Evolutionary conservation across 2,888 invertebrate genomes (phyloP).

Genomic region (Drosophila quasianomalipes): DNA sequence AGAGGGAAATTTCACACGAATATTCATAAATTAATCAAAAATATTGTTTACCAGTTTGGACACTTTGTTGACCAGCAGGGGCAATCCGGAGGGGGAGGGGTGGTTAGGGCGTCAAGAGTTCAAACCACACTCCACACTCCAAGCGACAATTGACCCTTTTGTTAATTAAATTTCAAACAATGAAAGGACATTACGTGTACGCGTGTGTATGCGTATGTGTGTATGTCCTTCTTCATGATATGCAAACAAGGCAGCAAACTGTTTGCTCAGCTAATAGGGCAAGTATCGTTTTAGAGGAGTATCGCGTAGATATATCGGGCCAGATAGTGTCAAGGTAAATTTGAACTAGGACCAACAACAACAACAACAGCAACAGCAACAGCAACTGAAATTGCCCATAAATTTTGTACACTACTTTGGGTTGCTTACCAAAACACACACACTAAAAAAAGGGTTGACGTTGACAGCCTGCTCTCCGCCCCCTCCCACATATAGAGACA

Average conservation of each 20-base stretch:
- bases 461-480: conserved; percentile 53
- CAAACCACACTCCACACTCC: conserved; percentile 43
- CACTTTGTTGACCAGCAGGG: conserved; percentile 36
- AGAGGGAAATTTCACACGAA: conserved; percentile 73
- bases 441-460: conserved; percentile 72
- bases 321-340: conserved; percentile 69
- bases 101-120: conserved; percentile 6
- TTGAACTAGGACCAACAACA: conserved; percentile 31
- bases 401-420: conserved; percentile 60
- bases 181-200: conserved; percentile 61
- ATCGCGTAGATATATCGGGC: conserved; percentile 59
- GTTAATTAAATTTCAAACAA: conserved; percentile 78
- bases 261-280: conserved; percentile 71
- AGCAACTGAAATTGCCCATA: conserved; percentile 63
- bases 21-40: conserved; percentile 81
- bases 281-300: conserved; percentile 20
- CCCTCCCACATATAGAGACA: conserved; percentile 5
- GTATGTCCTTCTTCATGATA: conserved; percentile 53
- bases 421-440: conserved; percentile 8
- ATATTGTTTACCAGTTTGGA: conserved; percentile 67
- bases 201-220: conserved; percentile 26
- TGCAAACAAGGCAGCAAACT: conserved; percentile 67
- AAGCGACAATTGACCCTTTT: conserved; percentile 81
- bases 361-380: conserved; percentile 41
- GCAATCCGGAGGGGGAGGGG: not conserved